These are phyloP conservation scores for Nomada goodeniana DNA, from an alignment of 2,888 invertebrate species.

Conservation along the genomic window DNA sequence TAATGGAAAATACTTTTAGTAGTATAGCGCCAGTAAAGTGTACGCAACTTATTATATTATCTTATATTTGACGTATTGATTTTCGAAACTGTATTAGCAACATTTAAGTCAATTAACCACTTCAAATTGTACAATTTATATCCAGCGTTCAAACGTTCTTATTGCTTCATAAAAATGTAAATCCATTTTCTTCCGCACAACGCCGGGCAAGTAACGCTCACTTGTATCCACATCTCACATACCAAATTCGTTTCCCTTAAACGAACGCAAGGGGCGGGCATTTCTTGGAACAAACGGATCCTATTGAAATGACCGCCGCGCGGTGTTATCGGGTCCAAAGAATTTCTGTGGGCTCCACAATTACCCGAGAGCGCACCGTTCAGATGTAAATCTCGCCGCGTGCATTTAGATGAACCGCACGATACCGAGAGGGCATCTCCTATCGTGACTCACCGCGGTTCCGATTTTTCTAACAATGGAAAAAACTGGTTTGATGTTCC, in stretches of 20 bases:
- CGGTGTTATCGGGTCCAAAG: conserved; percentile 47
- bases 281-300: conserved; percentile 18
- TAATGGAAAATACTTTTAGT: too few relatives aligned
- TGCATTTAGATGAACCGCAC: conserved; percentile 54
- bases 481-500: conserved; percentile 36
- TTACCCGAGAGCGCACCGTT: conserved; percentile 38
- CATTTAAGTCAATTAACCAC: too few relatives aligned
- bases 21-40: too few relatives aligned
- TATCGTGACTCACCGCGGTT: conserved; percentile 44
- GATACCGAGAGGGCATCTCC: conserved; percentile 18
- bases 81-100: too few relatives aligned
- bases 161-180: conserved; percentile 8
- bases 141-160: neutral
- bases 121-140: too few relatives aligned
- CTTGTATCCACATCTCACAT: neutral
- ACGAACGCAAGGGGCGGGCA: neutral
- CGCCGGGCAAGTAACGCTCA: neutral
- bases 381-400: conserved; percentile 55
- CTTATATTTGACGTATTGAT: too few relatives aligned
- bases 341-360: conserved; percentile 36
- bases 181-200: neutral
- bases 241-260: conserved; percentile 18
- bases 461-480: conserved; percentile 52
- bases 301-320: conserved; percentile 4
- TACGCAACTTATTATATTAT: too few relatives aligned